These are phyloP conservation scores for human DNA, from an alignment of 2,113 vertebrate genomes.

Conservation along the genomic window GRCh38 chr12:101357001-101357500, in stretches of 20 bases:
- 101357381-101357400: neutral
- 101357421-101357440: neutral
- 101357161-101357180: neutral
- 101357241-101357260: neutral
- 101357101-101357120: neutral
- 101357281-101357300: neutral
- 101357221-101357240: neutral
- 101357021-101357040: constrained; percentile 91
- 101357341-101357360: neutral
- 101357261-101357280: neutral
- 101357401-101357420: neutral
- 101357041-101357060: constrained; percentile 94
- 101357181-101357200: neutral
- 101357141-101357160: neutral
- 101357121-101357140: neutral
- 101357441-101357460: neutral
- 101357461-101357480: neutral
- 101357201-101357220: neutral
- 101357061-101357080: constrained; percentile 94
- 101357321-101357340: neutral
- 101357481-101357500: too few species aligned
- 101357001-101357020: constrained; percentile 94
- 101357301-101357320: neutral
- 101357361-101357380: neutral
- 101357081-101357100: constrained; percentile 83